Percentiles rank a stretch among this genome's conserved stretches.
phyloP scores from a whole-genome alignment of 2,797 vertebrate genomes.

The Gephyroberyx darwinii region DNA sequence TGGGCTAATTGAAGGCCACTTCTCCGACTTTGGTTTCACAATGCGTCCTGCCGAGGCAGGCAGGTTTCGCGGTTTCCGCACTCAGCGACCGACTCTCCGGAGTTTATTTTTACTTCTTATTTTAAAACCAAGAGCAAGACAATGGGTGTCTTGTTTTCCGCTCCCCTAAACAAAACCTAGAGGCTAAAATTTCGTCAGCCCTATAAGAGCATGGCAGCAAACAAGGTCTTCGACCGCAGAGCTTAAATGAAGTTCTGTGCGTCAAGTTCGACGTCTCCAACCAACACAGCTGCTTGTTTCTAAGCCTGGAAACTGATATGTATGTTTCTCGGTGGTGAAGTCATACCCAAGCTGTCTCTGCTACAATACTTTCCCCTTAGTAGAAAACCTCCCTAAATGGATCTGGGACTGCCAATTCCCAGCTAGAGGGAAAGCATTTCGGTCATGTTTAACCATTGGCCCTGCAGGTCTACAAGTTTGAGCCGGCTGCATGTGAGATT shows the following conservation, averaged over 20 bases:
- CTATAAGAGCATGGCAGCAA: conserved; percentile 5
- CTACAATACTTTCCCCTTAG: not conserved
- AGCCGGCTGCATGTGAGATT: not conserved
- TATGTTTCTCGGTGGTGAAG: conserved; percentile 15
- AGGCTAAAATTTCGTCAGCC: conserved; percentile 10
- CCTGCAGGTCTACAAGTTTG: not conserved
- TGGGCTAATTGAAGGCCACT: conserved; percentile 54
- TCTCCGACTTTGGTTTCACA: conserved; percentile 39
- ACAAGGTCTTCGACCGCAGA: not conserved
- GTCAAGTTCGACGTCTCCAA: not conserved
- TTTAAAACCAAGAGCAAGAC: conserved; percentile 26
- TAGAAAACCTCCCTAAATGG: no score
- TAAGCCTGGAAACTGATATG: conserved; percentile 4
- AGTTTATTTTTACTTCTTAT: conserved; percentile 41
- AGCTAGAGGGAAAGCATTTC: not conserved
- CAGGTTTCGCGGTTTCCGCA: conserved; percentile 33
- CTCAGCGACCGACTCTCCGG: conserved; percentile 29
- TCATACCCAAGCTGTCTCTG: conserved; percentile 6
- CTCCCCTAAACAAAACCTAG: conserved; percentile 1
- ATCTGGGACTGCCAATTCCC: not conserved
- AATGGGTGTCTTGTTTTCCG: conserved; percentile 27
- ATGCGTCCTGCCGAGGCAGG: conserved; percentile 25
- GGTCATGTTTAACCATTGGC: not conserved
- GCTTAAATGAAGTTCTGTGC: conserved; percentile 1
- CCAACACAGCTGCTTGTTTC: conserved; percentile 5